Evolutionary conservation across 2,797 vertebrate species (phyloP).

Genomic region (Lepidocolaptes lacrymiger): DNA sequence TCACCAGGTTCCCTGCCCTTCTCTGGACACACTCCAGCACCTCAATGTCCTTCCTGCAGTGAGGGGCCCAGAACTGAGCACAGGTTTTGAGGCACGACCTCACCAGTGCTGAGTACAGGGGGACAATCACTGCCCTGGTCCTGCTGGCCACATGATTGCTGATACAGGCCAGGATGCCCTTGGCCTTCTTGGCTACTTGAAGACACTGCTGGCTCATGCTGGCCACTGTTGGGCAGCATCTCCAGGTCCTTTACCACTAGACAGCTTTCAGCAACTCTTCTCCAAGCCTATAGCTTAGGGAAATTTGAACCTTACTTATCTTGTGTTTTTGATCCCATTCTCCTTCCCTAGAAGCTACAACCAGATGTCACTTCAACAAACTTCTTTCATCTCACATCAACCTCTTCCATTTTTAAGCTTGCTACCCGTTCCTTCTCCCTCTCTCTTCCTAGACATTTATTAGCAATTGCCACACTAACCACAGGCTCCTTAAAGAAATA

Average conservation of each 20-base stretch:
- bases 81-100: not conserved
- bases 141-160: not conserved
- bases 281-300: not conserved
- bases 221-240: rapidly evolving
- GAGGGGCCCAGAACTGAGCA: not conserved
- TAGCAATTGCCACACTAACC: not conserved
- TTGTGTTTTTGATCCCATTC: not conserved
- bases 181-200: not conserved
- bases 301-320: not conserved
- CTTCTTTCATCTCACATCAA: not conserved
- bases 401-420: not conserved
- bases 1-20: not conserved
- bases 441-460: not conserved
- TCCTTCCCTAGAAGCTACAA: not conserved
- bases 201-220: rapidly evolving
- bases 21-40: not conserved
- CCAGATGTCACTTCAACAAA: not conserved
- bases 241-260: not conserved
- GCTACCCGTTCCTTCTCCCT: not conserved
- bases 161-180: not conserved
- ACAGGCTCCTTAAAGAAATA: not conserved
- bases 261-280: not conserved
- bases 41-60: not conserved
- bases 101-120: not conserved
- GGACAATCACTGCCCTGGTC: not conserved